Base-by-base conservation (phyloP, 2,888 invertebrate species). In the Digitonthophagus gazella region DNA sequence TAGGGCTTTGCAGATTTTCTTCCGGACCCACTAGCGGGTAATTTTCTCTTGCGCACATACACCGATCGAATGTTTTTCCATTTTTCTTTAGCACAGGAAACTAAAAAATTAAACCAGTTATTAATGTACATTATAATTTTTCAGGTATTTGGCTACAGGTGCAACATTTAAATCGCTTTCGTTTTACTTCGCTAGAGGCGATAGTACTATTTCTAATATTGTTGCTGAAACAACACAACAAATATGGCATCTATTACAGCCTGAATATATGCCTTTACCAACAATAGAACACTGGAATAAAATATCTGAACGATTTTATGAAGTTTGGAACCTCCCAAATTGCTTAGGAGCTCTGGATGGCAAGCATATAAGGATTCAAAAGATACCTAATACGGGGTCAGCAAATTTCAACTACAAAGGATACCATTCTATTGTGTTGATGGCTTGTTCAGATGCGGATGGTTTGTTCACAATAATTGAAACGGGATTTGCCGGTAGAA, bases 381-480 rank as follows among this genome's bases (percentile, higher is more conserved):
- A 77, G 69, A 58, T 74, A 54, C 73, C 75, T 15, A 76, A 77
- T 68, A 66, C 71, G 8, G 75, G 76, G 57, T 75, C 73, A 16
- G 56, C 64, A 6, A 72, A 76, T 71, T 78, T 67, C 65, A 80
- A 77, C 68, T 80, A 76, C 67, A 79, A 79, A 71, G 8, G 6
- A 1, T 75, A 73, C 65, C 75, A 77, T 71, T 78, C 78, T 5
- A 74, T 76, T 61, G 75, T 79, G 18, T 72, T 80, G 69, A 28
- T 78, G 72, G 75, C 71, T 18, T 74, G 73, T 67, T 74, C 76
- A 65, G 76, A 78, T 72, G 78, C 77, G 16, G 76, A 78, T 72
- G 76, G 76, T 11, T 18, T 74, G 15, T 80, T 80, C 71, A 77
- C 74, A 3, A 73, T 75, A 28, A 74, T 78, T 58, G 77, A 78